Conservation (phyloP, 2,888 invertebrate genomes). For the Acanthosepion lycidas region DNA sequence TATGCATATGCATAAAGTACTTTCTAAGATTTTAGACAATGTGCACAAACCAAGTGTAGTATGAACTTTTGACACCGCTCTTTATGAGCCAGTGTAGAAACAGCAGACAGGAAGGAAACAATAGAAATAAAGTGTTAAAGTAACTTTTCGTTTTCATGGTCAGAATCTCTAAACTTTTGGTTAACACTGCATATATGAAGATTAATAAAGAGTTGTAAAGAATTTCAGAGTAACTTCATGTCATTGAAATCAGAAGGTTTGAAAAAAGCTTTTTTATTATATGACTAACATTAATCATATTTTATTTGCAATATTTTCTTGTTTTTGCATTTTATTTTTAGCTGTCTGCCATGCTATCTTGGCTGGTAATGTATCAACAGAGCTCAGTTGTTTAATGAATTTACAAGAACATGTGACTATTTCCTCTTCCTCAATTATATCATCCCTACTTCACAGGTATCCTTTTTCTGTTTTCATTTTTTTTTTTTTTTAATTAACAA, state of each 20-base stretch:
- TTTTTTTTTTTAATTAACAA: background rate
- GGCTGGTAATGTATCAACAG: slow-evolving; percentile 64
- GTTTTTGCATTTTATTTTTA: slow-evolving; percentile 47
- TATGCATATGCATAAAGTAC: no score
- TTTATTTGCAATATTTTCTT: background rate
- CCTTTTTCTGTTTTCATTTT: background rate
- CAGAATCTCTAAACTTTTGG: background rate
- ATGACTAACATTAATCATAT: background rate
- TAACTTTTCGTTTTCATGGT: background rate
- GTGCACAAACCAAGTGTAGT: no score
- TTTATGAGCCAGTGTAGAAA: no score
- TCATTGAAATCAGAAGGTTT: no score
- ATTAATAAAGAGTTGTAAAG: no score
- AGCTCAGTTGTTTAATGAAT: slow-evolving; percentile 65
- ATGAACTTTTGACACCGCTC: no score
- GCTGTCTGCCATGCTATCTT: slow-evolving; percentile 66
- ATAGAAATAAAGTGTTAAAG: no score
- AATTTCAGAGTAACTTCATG: no score
- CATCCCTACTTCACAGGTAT: slow-evolving; percentile 59
- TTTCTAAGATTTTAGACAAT: no score
- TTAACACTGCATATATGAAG: background rate
- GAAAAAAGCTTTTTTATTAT: background rate
- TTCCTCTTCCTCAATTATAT: slow-evolving; percentile 59
- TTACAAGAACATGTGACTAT: slow-evolving; percentile 61
- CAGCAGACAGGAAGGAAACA: no score